Conservation (phyloP, 2,113 vertebrate species). For the Rhadina sibilatrix region DNA sequence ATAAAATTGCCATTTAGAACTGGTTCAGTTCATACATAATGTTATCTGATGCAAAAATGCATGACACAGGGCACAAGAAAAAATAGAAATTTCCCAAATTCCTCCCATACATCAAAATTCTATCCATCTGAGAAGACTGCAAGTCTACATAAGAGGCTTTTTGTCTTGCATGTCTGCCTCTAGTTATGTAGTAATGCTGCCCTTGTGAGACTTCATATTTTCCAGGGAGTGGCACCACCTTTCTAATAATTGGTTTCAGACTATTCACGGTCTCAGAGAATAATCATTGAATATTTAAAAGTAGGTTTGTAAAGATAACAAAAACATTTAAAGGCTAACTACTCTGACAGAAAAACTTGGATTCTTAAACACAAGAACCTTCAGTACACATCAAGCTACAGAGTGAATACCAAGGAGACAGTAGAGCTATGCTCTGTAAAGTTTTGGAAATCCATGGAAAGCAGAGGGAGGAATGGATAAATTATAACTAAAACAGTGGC, state of each 20-base stretch:
- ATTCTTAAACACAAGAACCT: not conserved
- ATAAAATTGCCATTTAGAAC: not conserved
- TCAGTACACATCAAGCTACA: not conserved
- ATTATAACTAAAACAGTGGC: not conserved
- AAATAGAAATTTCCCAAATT: not conserved
- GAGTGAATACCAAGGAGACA: not conserved
- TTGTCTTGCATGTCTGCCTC: not conserved
- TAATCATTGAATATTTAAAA: not conserved
- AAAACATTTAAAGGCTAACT: not conserved
- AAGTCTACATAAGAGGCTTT: not conserved
- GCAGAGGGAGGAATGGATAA: not conserved
- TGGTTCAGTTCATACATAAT: not conserved
- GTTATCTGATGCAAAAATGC: not conserved
- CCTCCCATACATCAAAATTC: not conserved
- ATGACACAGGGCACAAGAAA: not conserved
- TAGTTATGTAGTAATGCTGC: not conserved
- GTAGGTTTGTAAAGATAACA: not conserved
- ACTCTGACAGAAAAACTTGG: not conserved
- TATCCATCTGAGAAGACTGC: not conserved
- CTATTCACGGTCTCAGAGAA: not conserved
- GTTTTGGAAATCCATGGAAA: not conserved
- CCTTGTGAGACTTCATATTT: not conserved
- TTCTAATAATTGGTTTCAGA: not conserved
- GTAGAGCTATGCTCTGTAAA: not conserved
- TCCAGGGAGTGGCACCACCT: not conserved